Evolutionary conservation across 2,797 vertebrate genomes (phyloP), one percentile per base, ranked within the genome.

Genomic region (Tauraco hartlaubi): DNA sequence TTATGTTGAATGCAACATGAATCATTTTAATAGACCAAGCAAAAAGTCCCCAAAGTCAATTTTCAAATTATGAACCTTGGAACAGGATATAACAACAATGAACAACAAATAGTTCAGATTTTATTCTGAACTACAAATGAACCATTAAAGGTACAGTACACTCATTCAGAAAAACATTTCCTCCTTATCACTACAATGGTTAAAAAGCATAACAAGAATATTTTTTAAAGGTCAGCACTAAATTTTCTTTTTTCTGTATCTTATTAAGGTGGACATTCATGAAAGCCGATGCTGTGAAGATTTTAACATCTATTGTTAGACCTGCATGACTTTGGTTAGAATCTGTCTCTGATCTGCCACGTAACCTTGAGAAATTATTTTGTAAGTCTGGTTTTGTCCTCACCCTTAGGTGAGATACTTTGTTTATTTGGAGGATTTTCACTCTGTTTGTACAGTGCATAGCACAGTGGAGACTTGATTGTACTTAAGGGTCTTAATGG

Each of bases 1-100:
- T 99, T 98, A 98, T 98, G 98, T 98, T 98, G 98, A 99, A 98
- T 99, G 98, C 98, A 98, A 98, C 98, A 99, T 99, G 98, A 99
- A 99, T 99, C 99, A 99, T 98, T 99, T 98, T 99, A 99, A 99
- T 99, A 99, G 99, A 99, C 97, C 94, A 92, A 98, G 98, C 97
- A 98, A 98, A 98, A 98, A 98, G 98, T 98, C 98, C 99, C 98
- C 98, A 98, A 98, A 98, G 98, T 98, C 97, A 98, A 98, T 98
- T 98, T 99, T 99, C 98, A 98, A 98, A 98, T 98, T 98, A 98
- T 98, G 98, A 98, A 98, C 98, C 98, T 98, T 98, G 98, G 98
- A 98, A 98, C 96, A 92, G 97, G 98, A 98, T 98, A 96, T 96
- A 98, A 97, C 97, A 98, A 98, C 98, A 96, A 98, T 48, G 76